Evolutionary conservation across 2,113 vertebrate genomes (phyloP).

Genomic region (Neotoma lepida): DNA sequence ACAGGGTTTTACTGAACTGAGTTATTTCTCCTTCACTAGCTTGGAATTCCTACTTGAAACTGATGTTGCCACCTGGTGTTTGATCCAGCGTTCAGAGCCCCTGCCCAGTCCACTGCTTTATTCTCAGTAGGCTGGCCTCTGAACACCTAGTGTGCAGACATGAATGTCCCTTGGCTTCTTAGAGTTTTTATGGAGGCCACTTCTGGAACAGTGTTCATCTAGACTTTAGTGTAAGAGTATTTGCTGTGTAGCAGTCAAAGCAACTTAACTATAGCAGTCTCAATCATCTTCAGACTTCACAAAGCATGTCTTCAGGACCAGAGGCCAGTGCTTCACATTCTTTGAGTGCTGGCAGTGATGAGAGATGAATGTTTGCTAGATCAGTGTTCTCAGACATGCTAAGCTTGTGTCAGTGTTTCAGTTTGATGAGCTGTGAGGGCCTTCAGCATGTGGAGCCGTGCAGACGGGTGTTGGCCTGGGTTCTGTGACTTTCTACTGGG

Average conservation of each 20-base stretch:
- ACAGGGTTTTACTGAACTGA: slow-evolving; percentile 53
- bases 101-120: slow-evolving; percentile 12
- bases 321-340: not conserved
- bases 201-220: not conserved
- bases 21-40: slow-evolving; percentile 27
- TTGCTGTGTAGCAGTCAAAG: not conserved
- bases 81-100: slow-evolving; percentile 1
- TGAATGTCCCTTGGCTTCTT: not conserved
- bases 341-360: not conserved
- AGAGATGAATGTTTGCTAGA: not conserved
- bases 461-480: not conserved
- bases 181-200: not conserved
- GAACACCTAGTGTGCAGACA: not conserved
- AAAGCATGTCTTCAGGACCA: not conserved
- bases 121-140: slow-evolving; percentile 12
- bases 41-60: slow-evolving; percentile 60
- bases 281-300: not conserved
- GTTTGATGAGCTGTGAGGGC: not conserved
- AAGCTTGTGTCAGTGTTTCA: not conserved
- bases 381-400: too few species aligned
- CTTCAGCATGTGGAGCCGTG: not conserved
- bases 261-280: not conserved
- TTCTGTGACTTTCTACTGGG: not conserved
- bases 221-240: not conserved
- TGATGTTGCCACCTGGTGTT: slow-evolving; percentile 2